These are phyloP conservation scores for Nemotelus pantherinus DNA, from an alignment of 2,888 invertebrate genomes.

Conservation along the genomic window DNA sequence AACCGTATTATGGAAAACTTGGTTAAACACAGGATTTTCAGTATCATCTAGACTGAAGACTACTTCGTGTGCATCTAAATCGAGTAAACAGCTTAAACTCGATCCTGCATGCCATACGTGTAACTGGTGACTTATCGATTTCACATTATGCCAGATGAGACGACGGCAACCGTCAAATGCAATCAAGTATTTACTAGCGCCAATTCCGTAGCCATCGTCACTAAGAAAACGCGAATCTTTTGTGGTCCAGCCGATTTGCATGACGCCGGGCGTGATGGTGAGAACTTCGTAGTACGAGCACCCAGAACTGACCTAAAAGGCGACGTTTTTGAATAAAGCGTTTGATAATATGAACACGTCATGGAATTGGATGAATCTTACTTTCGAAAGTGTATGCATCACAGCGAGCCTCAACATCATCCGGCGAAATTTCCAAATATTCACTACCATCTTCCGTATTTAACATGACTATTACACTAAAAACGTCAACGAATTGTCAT, in stretches of 20 bases:
- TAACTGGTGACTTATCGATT: constrained; percentile 70
- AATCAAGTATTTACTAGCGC: too few species aligned
- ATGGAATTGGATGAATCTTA: constrained; percentile 59
- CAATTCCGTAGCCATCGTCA: too few species aligned
- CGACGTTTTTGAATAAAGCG: too few species aligned
- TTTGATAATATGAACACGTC: not conserved
- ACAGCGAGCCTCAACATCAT: constrained; percentile 90
- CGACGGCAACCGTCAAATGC: constrained; percentile 93
- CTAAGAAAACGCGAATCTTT: too few species aligned
- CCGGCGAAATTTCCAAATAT: constrained; percentile 90
- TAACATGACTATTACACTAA: constrained; percentile 83
- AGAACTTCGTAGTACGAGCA: constrained; percentile 96
- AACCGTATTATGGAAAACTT: constrained; percentile 81
- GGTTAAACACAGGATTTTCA: constrained; percentile 73
- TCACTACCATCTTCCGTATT: constrained; percentile 92
- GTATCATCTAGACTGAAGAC: constrained; percentile 86
- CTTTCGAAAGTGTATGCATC: constrained; percentile 94
- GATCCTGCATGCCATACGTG: constrained; percentile 86
- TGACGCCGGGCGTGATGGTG: too few species aligned
- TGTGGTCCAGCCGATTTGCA: too few species aligned
- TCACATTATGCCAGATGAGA: constrained; percentile 89
- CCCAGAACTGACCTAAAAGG: constrained; percentile 78
- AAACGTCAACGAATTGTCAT: constrained; percentile 80
- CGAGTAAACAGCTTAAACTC: constrained; percentile 84
- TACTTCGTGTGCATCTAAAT: constrained; percentile 76